phyloP scores from a whole-genome alignment of 2,113 vertebrate genomes.

The Hylia prasina region DNA sequence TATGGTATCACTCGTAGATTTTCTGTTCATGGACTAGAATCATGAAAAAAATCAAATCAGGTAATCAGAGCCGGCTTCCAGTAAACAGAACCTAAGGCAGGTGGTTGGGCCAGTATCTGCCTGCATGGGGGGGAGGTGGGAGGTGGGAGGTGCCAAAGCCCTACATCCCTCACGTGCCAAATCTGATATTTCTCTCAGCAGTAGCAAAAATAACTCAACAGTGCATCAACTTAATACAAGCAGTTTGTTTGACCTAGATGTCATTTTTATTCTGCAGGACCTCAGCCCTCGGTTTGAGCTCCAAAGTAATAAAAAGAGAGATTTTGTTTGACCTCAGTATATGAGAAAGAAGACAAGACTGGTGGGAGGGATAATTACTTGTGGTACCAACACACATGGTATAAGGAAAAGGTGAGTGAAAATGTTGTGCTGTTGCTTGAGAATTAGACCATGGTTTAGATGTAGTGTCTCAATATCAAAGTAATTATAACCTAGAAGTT shows the following conservation, averaged over 20 bases:
- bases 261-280: neutral
- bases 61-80: neutral
- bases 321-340: neutral
- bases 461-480: neutral
- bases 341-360: neutral
- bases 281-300: neutral
- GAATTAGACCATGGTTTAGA: neutral
- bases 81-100: neutral
- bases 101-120: neutral
- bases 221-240: neutral
- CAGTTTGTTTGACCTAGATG: neutral
- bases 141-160: neutral
- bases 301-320: neutral
- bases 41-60: neutral
- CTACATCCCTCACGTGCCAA: neutral
- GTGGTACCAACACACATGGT: neutral
- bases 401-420: neutral
- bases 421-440: neutral
- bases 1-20: accelerated
- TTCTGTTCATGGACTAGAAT: neutral
- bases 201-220: neutral
- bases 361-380: neutral
- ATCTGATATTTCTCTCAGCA: neutral
- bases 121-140: neutral
- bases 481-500: neutral